Conservation (phyloP, 2,888 invertebrate genomes). For the Kryphioiulus occultus region DNA sequence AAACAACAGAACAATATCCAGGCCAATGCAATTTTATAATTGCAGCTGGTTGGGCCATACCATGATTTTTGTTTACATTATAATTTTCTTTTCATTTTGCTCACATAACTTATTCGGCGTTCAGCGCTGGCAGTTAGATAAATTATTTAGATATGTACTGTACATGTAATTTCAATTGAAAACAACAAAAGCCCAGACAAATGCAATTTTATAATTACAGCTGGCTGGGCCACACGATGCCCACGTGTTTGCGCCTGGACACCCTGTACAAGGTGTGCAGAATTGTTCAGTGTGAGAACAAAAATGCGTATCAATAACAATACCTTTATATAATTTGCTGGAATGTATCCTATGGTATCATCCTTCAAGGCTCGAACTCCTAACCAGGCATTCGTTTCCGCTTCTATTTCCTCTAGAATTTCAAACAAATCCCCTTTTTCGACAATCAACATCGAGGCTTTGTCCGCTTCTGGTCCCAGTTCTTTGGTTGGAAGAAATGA, state of each 20-base stretch:
- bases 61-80: too few species aligned
- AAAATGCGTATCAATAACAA: not conserved
- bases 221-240: too few species aligned
- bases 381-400: slow-evolving; percentile 41
- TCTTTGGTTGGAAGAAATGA: slow-evolving; percentile 42
- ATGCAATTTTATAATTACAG: too few species aligned
- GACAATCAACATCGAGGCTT: slow-evolving; percentile 21
- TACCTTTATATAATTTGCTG: slow-evolving; percentile 51
- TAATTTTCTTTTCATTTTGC: too few species aligned
- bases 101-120: too few species aligned
- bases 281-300: not conserved
- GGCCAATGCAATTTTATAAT: too few species aligned
- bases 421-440: slow-evolving; percentile 52
- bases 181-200: too few species aligned
- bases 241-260: not conserved
- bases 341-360: slow-evolving; percentile 50
- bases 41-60: too few species aligned
- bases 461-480: slow-evolving; percentile 39
- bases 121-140: too few species aligned
- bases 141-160: too few species aligned
- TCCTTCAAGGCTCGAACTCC: slow-evolving; percentile 50
- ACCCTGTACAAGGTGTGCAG: not conserved
- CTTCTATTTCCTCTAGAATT: slow-evolving; percentile 41
- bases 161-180: too few species aligned
- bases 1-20: too few species aligned